A percentile compares a stretch with the other conserved stretches of the same genome.
These are phyloP conservation scores for Austrofundulus limnaeus DNA, from an alignment of 2,113 vertebrate genomes.

Conservation along the genomic window DNA sequence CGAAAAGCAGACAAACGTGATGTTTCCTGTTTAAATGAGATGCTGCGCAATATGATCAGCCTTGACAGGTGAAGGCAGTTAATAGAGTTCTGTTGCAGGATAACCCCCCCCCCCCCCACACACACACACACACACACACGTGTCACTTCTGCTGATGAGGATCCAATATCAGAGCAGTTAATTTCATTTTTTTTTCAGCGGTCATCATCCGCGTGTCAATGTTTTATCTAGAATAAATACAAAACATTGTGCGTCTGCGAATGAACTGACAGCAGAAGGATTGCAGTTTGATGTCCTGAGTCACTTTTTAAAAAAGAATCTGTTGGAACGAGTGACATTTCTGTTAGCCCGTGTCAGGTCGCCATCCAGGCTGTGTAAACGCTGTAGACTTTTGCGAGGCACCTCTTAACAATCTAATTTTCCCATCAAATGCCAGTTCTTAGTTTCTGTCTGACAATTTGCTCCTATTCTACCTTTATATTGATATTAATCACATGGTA, in stretches of 20 bases:
- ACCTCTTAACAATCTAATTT: conserved; percentile 28
- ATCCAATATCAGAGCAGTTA: conserved; percentile 70
- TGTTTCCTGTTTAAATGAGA: conserved; percentile 71
- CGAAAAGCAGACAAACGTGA: conserved; percentile 51
- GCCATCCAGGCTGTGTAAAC: conserved; percentile 42
- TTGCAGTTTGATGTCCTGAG: conserved; percentile 25
- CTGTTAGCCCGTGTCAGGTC: conserved; percentile 51
- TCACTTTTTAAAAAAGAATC: conserved; percentile 8
- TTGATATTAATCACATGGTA: conserved; percentile 29
- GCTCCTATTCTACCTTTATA: conserved; percentile 17
- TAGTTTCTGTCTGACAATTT: conserved; percentile 23
- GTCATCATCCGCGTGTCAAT: conserved; percentile 43
- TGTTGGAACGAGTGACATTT: conserved; percentile 64
- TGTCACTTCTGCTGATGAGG: conserved; percentile 64
- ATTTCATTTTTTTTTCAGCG: conserved; percentile 63
- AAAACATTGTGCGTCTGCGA: conserved; percentile 35
- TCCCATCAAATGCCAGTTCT: conserved; percentile 17
- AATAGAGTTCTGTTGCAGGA: conserved; percentile 69
- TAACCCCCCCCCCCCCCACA: conserved; percentile 21
- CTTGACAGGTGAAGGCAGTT: conserved; percentile 61
- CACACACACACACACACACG: conserved; percentile 22
- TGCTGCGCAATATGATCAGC: conserved; percentile 60
- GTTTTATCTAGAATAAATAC: conserved; percentile 67
- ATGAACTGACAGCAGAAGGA: conserved; percentile 52
- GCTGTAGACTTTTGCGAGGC: conserved; percentile 8